Conservation (phyloP, 1,140 invertebrate genomes). For the Colletes gigas region DNA sequence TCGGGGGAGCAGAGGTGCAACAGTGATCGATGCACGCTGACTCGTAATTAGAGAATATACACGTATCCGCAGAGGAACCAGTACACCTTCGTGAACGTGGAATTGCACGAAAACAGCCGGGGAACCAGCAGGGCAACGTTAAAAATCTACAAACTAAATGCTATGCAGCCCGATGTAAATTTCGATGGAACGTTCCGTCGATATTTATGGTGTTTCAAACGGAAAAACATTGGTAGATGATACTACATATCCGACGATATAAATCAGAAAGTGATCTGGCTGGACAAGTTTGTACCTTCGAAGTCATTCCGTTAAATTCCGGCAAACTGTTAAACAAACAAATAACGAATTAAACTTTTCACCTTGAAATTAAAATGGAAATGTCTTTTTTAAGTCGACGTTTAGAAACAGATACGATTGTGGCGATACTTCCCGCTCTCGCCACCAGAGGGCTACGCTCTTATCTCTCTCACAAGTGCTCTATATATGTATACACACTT, state of each 20-base stretch:
- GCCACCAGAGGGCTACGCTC: no score
- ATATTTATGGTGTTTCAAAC: neutral
- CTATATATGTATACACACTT: no score
- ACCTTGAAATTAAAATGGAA: no score
- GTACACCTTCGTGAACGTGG: neutral
- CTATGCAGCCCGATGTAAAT: neutral
- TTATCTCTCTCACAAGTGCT: no score
- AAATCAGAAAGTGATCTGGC: neutral
- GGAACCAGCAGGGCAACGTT: neutral
- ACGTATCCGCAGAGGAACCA: neutral
- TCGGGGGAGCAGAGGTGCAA: constrained; percentile 24
- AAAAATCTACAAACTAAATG: neutral
- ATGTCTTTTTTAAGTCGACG: no score
- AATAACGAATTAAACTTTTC: no score
- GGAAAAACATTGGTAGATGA: neutral
- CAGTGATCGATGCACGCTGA: constrained; percentile 53
- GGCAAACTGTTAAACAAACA: no score
- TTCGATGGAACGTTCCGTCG: no score
- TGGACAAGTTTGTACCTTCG: neutral
- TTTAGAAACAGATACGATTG: no score
- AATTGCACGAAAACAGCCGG: neutral
- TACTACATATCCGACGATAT: neutral
- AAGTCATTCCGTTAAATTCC: neutral
- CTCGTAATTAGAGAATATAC: constrained; percentile 37
- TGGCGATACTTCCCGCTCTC: no score